phyloP scores from a whole-genome alignment of 2,797 vertebrate species.

The Heliangelus exortis region DNA sequence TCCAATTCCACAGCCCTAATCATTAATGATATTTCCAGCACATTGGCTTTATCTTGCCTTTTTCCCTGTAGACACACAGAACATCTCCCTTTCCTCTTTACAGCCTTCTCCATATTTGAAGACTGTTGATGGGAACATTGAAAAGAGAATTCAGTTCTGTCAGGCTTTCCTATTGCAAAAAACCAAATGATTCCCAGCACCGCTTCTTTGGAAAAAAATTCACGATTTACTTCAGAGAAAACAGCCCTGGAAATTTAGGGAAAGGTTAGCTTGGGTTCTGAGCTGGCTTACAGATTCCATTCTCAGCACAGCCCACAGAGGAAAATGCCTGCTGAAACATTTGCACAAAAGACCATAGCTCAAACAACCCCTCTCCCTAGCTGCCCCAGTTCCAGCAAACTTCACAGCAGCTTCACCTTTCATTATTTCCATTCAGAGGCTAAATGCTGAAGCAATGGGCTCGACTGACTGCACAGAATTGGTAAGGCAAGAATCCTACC shows the following conservation, averaged over 20 bases:
- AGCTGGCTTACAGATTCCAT: not conserved
- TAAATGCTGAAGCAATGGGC: not conserved
- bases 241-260: not conserved
- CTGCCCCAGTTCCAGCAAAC: not conserved
- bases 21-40: not conserved
- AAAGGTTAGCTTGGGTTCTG: not conserved
- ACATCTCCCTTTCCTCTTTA: not conserved
- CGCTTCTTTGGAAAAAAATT: not conserved
- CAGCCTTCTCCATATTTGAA: not conserved
- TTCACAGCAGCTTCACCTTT: not conserved
- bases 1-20: not conserved
- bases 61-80: not conserved
- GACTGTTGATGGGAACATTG: not conserved
- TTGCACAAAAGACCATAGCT: not conserved
- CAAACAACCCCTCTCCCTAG: not conserved
- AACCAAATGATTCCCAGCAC: not conserved
- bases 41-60: not conserved
- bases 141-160: not conserved
- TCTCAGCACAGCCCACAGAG: not conserved
- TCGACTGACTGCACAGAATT: not conserved
- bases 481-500: not conserved
- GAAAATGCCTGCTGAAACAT: not conserved
- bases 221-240: not conserved
- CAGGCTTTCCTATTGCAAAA: not conserved
- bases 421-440: not conserved